These are phyloP conservation scores for Pristionchus pacificus DNA, from an alignment of 1,140 invertebrate genomes.

Conservation along the genomic window DNA sequence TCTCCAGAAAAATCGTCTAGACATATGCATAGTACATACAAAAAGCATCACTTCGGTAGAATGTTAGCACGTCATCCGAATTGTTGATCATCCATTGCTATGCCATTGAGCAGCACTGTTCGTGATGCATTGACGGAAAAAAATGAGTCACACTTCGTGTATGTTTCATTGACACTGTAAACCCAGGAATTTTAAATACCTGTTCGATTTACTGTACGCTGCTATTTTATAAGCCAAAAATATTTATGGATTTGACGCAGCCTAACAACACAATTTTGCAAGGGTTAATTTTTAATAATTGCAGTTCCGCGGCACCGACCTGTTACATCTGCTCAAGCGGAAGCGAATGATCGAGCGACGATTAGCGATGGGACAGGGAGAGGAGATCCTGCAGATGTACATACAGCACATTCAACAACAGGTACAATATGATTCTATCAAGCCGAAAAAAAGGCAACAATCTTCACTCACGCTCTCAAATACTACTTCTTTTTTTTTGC, in stretches of 20 bases:
- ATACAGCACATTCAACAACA: constrained; percentile 41
- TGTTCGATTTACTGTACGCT: too few relatives aligned
- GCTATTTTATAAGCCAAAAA: too few relatives aligned
- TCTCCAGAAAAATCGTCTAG: too few relatives aligned
- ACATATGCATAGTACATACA: too few relatives aligned
- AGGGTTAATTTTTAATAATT: too few relatives aligned
- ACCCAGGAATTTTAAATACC: too few relatives aligned
- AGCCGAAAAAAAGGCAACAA: constrained; percentile 18
- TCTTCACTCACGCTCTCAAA: constrained; percentile 10
- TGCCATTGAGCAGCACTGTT: not conserved
- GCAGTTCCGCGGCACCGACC: constrained; percentile 53
- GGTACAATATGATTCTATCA: constrained; percentile 16
- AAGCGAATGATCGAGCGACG: constrained; percentile 55
- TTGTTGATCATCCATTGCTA: not conserved
- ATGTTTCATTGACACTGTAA: too few relatives aligned
- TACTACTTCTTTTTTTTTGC: constrained; percentile 8
- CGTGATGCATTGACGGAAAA: not conserved
- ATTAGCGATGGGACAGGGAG: constrained; percentile 54
- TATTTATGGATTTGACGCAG: too few relatives aligned
- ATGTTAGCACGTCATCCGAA: too few relatives aligned
- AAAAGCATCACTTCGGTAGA: too few relatives aligned
- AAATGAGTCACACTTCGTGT: too few relatives aligned
- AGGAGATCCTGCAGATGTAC: constrained; percentile 51
- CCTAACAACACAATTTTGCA: too few relatives aligned
- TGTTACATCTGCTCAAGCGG: constrained; percentile 54